Evolutionary conservation across 2,888 invertebrate genomes (phyloP).

Genomic region (Sericinus montela): DNA sequence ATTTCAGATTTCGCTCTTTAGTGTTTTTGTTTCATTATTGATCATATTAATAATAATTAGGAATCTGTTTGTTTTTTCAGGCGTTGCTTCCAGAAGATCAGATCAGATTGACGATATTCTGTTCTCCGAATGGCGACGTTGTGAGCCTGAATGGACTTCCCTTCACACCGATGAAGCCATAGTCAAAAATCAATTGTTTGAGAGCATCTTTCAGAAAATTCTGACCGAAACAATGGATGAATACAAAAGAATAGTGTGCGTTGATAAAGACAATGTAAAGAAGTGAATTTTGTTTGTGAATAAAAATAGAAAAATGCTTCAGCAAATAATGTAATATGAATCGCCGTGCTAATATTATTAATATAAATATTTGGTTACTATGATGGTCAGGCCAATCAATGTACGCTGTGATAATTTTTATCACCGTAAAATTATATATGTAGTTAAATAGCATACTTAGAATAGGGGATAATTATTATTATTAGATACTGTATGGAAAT

Average conservation of each 20-base stretch:
- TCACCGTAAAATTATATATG: neutral
- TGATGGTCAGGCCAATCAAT: neutral
- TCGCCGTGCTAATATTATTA: neutral
- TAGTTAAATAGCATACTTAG: too few species aligned
- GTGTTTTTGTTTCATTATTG: too few species aligned
- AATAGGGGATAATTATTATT: too few species aligned
- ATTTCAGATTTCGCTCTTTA: too few species aligned
- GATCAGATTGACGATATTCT: slow-evolving; percentile 71
- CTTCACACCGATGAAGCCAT: slow-evolving; percentile 57
- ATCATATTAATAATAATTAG: too few species aligned
- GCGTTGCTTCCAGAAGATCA: slow-evolving; percentile 54
- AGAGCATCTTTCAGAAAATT: slow-evolving; percentile 63
- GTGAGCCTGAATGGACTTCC: slow-evolving; percentile 67
- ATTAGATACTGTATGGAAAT: too few species aligned
- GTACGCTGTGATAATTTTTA: neutral
- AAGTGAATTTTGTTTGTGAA: neutral
- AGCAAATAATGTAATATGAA: neutral
- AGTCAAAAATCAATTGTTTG: slow-evolving; percentile 67
- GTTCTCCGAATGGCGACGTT: slow-evolving; percentile 67
- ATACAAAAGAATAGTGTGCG: slow-evolving; percentile 51
- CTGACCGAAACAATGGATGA: slow-evolving; percentile 62
- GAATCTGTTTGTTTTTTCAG: slow-evolving; percentile 32
- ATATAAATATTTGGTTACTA: neutral
- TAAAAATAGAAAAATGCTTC: neutral
- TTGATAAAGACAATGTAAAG: slow-evolving; percentile 12